phyloP scores from a whole-genome alignment of 2,113 vertebrate genomes.

The Otis tarda region DNA sequence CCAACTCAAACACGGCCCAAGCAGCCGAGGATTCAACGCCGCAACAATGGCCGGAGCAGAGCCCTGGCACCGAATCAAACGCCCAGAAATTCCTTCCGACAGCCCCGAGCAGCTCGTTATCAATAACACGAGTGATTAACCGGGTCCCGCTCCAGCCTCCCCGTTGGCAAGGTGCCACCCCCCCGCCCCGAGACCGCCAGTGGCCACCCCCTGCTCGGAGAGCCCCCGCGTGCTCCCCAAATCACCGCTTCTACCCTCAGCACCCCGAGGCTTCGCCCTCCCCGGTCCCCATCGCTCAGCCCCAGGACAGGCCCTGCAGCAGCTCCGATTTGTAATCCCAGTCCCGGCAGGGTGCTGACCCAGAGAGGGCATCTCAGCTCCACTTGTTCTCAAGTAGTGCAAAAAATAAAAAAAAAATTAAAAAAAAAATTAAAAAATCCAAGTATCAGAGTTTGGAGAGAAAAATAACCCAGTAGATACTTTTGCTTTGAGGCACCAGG shows the following conservation, averaged over 20 bases:
- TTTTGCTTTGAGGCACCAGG: neutral
- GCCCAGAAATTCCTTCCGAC: neutral
- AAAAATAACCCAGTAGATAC: fast-evolving
- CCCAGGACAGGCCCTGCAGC: fast-evolving
- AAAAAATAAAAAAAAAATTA: too few species aligned
- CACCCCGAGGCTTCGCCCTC: fast-evolving
- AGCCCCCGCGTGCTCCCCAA: neutral
- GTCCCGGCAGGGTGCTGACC: fast-evolving
- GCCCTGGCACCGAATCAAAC: neutral
- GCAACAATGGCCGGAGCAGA: slow-evolving; percentile 19
- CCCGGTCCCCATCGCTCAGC: fast-evolving
- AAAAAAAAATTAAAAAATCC: too few species aligned
- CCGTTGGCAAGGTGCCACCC: neutral
- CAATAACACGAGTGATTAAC: neutral
- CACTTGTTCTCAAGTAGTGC: neutral
- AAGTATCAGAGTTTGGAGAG: fast-evolving
- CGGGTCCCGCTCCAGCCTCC: neutral
- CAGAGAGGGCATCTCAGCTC: neutral
- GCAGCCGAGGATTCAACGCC: slow-evolving; percentile 14
- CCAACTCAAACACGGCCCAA: slow-evolving; percentile 59
- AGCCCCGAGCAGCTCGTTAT: neutral
- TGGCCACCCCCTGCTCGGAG: fast-evolving
- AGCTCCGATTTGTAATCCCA: neutral
- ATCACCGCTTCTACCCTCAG: neutral
- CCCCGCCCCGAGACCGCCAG: neutral